Conservation (phyloP, 2,113 vertebrate species). For the Pelecanoides urinatrix region DNA sequence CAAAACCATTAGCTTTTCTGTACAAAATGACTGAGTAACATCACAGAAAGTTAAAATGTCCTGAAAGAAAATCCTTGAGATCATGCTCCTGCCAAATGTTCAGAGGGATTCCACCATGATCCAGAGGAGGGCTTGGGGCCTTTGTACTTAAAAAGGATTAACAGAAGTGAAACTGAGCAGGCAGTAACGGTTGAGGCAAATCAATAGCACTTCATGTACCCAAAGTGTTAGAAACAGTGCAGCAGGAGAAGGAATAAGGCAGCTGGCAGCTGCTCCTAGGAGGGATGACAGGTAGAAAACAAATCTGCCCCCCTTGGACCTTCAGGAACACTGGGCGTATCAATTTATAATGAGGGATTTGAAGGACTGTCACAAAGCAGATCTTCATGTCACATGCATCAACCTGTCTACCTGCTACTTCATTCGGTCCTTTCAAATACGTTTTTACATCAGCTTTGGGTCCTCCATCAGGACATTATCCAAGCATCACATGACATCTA, state of each 20-base stretch:
- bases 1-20: background rate
- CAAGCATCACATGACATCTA: background rate
- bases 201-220: background rate
- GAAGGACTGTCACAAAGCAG: background rate
- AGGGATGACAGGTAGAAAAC: background rate
- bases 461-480: background rate
- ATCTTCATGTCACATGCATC: background rate
- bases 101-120: background rate
- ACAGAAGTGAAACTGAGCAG: background rate
- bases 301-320: background rate
- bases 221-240: background rate
- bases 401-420: background rate
- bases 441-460: background rate
- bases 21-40: background rate
- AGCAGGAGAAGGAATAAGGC: background rate
- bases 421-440: background rate
- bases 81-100: background rate
- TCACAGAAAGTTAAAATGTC: background rate
- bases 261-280: background rate
- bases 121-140: background rate
- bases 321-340: background rate
- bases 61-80: background rate
- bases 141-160: background rate
- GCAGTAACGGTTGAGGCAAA: background rate
- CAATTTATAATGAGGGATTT: accelerated